Evolutionary conservation across 2,113 vertebrate genomes (phyloP).

Genomic region (Hippocampus guttulatus): DNA sequence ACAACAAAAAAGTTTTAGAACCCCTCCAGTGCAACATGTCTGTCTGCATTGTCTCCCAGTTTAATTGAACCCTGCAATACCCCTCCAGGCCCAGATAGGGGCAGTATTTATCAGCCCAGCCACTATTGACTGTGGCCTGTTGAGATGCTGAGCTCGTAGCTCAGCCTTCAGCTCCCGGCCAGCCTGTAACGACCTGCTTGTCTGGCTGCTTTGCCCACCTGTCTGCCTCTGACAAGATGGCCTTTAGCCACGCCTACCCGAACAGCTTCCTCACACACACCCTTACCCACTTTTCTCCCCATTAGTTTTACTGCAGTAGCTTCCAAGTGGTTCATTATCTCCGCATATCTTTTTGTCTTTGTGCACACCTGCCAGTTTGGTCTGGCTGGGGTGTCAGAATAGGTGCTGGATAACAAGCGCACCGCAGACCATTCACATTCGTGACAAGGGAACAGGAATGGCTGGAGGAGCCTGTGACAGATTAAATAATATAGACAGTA

Average conservation of each 20-base stretch:
- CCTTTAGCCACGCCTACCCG: conserved; percentile 23
- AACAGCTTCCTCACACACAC: conserved; percentile 30
- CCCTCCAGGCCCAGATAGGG: conserved; percentile 60
- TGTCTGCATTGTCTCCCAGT: neutral
- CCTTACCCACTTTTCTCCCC: conserved; percentile 17
- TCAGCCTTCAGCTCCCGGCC: conserved; percentile 33
- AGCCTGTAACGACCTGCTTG: conserved; percentile 52
- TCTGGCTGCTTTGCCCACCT: conserved; percentile 42
- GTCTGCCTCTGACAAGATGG: conserved; percentile 28
- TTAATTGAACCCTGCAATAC: neutral
- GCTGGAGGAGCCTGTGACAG: conserved; percentile 15
- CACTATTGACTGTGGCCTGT: conserved; percentile 48
- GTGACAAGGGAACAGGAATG: conserved; percentile 20
- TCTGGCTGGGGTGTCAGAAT: conserved; percentile 49
- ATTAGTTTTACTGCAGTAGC: conserved; percentile 40
- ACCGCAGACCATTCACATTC: conserved; percentile 42
- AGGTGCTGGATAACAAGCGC: conserved; percentile 65
- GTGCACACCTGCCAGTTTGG: conserved; percentile 2
- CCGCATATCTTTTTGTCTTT: conserved; percentile 33
- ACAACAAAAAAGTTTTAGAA: no score
- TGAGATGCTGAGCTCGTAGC: conserved; percentile 66
- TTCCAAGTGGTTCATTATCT: conserved; percentile 26
- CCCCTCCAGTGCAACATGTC: no score
- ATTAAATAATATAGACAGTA: conserved; percentile 6
- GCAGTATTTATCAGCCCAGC: conserved; percentile 55